phyloP scores from a whole-genome alignment of 37 sponge, comb jelly and placozoan genomes.

The Spongia lamella region DNA sequence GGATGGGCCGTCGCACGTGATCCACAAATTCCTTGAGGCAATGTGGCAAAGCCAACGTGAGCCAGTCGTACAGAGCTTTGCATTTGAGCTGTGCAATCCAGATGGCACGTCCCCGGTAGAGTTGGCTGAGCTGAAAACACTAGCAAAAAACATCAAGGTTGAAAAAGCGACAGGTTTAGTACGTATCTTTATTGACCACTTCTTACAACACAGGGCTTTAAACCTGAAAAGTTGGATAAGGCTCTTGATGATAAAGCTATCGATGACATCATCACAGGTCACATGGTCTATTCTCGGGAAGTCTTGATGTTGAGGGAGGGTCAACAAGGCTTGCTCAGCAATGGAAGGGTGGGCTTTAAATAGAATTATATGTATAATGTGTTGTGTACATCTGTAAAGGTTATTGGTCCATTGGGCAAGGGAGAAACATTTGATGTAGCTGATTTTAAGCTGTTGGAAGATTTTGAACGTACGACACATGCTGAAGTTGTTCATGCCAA shows the following conservation, averaged over 20 bases:
- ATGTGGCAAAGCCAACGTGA: too few relatives aligned
- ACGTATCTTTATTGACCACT: neutral
- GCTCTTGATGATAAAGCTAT: neutral
- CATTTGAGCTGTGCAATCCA: too few relatives aligned
- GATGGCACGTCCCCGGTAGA: too few relatives aligned
- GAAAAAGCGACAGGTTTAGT: too few relatives aligned
- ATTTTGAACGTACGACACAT: constrained; percentile 32
- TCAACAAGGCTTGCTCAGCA: constrained; percentile 46
- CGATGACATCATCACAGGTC: neutral
- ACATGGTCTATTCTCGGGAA: constrained; percentile 11
- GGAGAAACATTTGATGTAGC: constrained; percentile 31
- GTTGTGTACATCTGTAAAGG: constrained; percentile 1
- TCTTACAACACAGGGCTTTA: neutral
- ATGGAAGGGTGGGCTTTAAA: constrained; percentile 48
- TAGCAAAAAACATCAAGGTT: too few relatives aligned
- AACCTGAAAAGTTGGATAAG: constrained; percentile 1
- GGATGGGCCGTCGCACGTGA: too few relatives aligned
- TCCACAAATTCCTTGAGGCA: too few relatives aligned
- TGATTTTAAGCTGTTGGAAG: constrained; percentile 43
- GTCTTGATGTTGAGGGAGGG: constrained; percentile 25
- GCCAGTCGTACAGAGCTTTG: too few relatives aligned
- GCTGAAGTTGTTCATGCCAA: constrained; percentile 7
- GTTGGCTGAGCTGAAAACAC: too few relatives aligned
- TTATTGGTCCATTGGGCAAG: constrained; percentile 57
- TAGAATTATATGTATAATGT: neutral